A percentile compares a stretch with the other conserved stretches of the same genome.
phyloP scores from a whole-genome alignment of 1,140 invertebrate species.

The Drosophila rhopaloa region DNA sequence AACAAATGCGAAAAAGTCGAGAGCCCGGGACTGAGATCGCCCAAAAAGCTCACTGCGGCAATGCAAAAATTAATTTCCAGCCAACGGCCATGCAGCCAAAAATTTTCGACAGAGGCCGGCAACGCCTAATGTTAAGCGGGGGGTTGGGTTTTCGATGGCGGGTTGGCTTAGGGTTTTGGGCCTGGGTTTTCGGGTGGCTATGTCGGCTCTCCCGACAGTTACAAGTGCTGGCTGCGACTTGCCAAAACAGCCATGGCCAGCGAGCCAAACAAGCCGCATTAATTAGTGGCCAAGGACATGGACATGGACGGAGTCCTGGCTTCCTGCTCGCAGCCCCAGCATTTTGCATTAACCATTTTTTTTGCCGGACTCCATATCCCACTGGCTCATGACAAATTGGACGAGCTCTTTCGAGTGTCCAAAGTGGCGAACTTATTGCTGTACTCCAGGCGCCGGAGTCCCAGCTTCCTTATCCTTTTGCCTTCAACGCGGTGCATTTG shows the following conservation, averaged over 20 bases:
- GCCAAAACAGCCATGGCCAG: slow-evolving; percentile 48
- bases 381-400: slow-evolving; percentile 72
- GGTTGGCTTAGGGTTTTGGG: background rate
- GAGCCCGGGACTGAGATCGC: slow-evolving; percentile 8
- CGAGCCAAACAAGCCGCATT: slow-evolving; percentile 74
- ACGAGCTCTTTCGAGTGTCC: slow-evolving; percentile 66
- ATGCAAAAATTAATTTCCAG: slow-evolving; percentile 64
- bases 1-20: slow-evolving; percentile 26
- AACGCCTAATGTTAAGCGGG: slow-evolving; percentile 40
- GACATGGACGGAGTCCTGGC: slow-evolving; percentile 13
- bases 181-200: slow-evolving; percentile 4
- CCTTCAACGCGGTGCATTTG: slow-evolving; percentile 43
- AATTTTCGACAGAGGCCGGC: slow-evolving; percentile 46
- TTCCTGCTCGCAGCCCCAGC: slow-evolving; percentile 21
- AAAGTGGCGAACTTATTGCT: slow-evolving; percentile 67
- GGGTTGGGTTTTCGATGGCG: background rate
- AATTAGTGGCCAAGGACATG: slow-evolving; percentile 75
- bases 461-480: slow-evolving; percentile 1
- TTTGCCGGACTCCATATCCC: slow-evolving; percentile 28
- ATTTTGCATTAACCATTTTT: slow-evolving; percentile 53
- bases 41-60: slow-evolving; percentile 32
- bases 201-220: slow-evolving; percentile 39
- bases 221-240: slow-evolving; percentile 49
- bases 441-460: slow-evolving; percentile 25
- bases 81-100: slow-evolving; percentile 47